Base-by-base conservation (phyloP, 2,888 invertebrate species). In the Euproctis similis region DNA sequence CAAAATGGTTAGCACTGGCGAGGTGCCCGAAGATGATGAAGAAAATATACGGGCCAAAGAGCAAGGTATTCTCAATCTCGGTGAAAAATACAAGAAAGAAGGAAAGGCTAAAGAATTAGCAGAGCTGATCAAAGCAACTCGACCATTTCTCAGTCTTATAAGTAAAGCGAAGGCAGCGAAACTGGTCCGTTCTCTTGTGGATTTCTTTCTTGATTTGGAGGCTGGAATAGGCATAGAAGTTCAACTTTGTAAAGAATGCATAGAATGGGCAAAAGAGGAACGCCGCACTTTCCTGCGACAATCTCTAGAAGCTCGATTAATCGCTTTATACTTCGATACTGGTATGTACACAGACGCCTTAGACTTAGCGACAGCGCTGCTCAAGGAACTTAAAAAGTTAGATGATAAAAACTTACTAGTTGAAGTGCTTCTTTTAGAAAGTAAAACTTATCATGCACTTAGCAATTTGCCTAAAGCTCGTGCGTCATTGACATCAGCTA, bases 161-260 rank as follows among this genome's bases (percentile, higher is more conserved):
- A 98, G 98, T 71, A 99, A 99, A 86, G 98, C 99, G 17, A 99
- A 99, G 84, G 99, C 99, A 28, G 98, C 98, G 1, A 99, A 99
- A 80, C 85, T 99, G 56, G 98, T 99, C 5, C 90, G 98, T 42
- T 94, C 96, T 11, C 86, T 99, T 51, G 98, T 99, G 7, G 99
- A 99, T 73, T 92, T 97, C 85, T 99, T 99, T 78, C 85, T 99
- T 51, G 98, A 97, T 69, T 89, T 99, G 80, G 97, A 98, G 73
- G 97, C 97, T 41, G 95, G 93, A 26, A 97, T 96, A 43, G 98
- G 98, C 28, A 95, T 95, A 42, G 97, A 97, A 87, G 93, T 93
- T 29, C 92, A 95, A 76, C 82, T 96, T 39, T 95, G 95, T 75
- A 94, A 94, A 85, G 98, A 99, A 84, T 98, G 98, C 84, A 99